Conservation (phyloP, 37 sponge, comb jelly and placozoan species). For the Beroe forskalii region DNA sequence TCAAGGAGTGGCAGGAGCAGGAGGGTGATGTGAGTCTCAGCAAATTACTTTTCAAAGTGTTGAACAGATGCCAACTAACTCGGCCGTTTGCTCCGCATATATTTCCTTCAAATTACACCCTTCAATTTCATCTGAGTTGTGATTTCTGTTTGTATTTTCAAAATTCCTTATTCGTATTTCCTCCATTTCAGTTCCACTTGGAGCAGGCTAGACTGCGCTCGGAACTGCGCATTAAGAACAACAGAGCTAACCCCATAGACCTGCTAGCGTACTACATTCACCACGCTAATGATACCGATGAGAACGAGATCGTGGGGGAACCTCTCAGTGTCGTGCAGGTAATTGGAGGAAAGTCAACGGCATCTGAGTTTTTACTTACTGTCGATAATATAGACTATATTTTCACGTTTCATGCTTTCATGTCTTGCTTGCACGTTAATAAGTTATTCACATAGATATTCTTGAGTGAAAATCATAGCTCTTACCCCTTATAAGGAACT, state of each 20-base stretch:
- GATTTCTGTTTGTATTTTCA: too few relatives aligned
- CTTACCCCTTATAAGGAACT: too few relatives aligned
- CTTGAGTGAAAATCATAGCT: too few relatives aligned
- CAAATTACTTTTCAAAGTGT: neutral
- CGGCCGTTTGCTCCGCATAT: neutral
- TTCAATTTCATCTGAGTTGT: neutral
- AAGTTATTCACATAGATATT: too few relatives aligned
- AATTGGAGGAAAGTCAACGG: too few relatives aligned
- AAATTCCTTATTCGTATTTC: too few relatives aligned
- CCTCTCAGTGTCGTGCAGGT: constrained; percentile 50
- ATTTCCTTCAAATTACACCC: neutral
- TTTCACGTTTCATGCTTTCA: too few relatives aligned
- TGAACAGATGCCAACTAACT: neutral
- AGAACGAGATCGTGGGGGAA: constrained; percentile 26
- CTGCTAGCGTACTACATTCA: constrained; percentile 90
- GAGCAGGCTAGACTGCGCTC: constrained; percentile 93
- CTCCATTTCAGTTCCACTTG: constrained; percentile 84
- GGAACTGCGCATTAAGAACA: constrained; percentile 79
- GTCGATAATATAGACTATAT: too few relatives aligned
- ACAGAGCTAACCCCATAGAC: constrained; percentile 95
- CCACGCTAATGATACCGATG: constrained; percentile 55
- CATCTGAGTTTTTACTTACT: too few relatives aligned
- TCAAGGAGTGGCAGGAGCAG: constrained; percentile 94
- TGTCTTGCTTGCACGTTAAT: too few relatives aligned
- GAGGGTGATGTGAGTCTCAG: constrained; percentile 82